Evolutionary conservation across 2,797 vertebrate species (phyloP).

Genomic region (Clamator glandarius): DNA sequence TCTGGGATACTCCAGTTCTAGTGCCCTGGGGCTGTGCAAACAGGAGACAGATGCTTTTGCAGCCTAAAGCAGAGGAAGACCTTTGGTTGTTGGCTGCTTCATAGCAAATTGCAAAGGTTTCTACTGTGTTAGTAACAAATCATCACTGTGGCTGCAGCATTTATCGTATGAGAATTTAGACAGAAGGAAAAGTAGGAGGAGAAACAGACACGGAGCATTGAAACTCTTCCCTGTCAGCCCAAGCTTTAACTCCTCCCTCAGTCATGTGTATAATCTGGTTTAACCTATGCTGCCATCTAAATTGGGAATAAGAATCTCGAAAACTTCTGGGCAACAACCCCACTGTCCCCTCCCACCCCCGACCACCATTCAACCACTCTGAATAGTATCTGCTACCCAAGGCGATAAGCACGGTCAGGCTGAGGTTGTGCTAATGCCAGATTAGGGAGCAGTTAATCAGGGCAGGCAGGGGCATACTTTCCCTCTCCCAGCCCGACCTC

Average conservation of each 20-base stretch:
- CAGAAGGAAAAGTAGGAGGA: background rate
- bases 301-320: background rate
- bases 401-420: background rate
- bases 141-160: rapidly evolving
- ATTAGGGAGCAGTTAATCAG: background rate
- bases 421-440: background rate
- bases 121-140: background rate
- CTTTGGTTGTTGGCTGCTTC: background rate
- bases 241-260: background rate
- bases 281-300: background rate
- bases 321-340: background rate
- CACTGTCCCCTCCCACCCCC: background rate
- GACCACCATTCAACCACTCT: background rate
- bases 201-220: background rate
- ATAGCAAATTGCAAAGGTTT: background rate
- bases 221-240: background rate
- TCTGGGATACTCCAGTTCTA: background rate
- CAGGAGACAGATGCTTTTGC: background rate
- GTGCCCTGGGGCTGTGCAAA: rapidly evolving
- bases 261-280: rapidly evolving
- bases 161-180: background rate
- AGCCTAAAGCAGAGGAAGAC: background rate
- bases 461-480: background rate
- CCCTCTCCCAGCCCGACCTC: background rate
- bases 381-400: background rate